A percentile compares a stretch with the other conserved stretches of the same genome.
phyloP scores from a whole-genome alignment of 2,888 invertebrate genomes.

The Laothoe populi region DNA sequence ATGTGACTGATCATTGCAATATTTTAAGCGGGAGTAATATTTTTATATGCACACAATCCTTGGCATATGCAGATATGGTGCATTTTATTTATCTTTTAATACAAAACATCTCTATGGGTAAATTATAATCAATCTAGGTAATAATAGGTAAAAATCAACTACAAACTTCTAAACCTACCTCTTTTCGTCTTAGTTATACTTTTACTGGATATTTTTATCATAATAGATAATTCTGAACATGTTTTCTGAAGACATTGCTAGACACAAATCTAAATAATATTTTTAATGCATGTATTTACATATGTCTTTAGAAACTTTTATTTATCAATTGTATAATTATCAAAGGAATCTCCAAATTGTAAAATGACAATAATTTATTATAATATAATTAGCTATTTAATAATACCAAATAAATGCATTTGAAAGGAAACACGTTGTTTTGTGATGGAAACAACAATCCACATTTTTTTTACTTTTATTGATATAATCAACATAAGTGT shows the following conservation, averaged over 20 bases:
- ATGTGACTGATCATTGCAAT: constrained; percentile 26
- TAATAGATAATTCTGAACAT: not conserved
- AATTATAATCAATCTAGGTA: no score
- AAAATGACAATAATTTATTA: constrained; percentile 64
- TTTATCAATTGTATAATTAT: constrained; percentile 37
- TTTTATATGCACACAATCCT: not conserved
- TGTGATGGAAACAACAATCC: constrained; percentile 48
- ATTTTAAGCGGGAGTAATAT: not conserved
- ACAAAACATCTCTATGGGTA: no score
- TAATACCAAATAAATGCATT: constrained; percentile 41
- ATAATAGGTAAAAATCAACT: not conserved
- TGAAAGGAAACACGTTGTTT: constrained; percentile 34
- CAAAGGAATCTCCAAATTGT: constrained; percentile 43
- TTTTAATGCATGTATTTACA: not conserved
- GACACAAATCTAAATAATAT: not conserved
- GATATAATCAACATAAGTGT: constrained; percentile 78
- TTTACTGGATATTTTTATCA: not conserved
- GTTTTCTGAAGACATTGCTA: constrained; percentile 15
- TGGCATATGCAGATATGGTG: not conserved
- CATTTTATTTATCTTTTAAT: not conserved
- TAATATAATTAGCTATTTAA: constrained; percentile 37
- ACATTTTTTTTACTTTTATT: constrained; percentile 72
- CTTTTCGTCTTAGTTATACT: constrained; percentile 5
- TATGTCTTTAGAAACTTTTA: constrained; percentile 32
- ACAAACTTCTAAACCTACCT: constrained; percentile 13